These are phyloP conservation scores for Pseudachorutes palmiensis DNA, from an alignment of 1,140 invertebrate species.

Conservation along the genomic window DNA sequence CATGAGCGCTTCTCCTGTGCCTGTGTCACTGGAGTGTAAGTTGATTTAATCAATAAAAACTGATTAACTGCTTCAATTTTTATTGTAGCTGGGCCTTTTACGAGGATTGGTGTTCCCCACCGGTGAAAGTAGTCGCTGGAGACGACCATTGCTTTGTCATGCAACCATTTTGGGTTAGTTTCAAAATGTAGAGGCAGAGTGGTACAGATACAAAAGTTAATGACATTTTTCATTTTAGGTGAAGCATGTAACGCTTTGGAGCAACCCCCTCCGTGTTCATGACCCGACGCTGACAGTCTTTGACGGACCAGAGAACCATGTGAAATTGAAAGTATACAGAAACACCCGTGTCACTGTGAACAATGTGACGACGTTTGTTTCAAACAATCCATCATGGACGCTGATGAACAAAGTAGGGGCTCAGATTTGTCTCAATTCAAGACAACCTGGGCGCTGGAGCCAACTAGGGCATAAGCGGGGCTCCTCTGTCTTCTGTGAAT, in stretches of 20 bases:
- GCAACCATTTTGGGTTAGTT: conserved; percentile 19
- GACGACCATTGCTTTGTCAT: conserved; percentile 23
- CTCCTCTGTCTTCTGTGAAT: not conserved
- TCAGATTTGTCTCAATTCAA: not conserved
- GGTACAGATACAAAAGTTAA: not conserved
- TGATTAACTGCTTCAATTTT: conserved; percentile 7
- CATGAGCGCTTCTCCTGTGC: conserved; percentile 23
- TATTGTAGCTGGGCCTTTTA: conserved; percentile 23
- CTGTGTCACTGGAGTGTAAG: conserved; percentile 27
- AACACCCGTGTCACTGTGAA: not conserved
- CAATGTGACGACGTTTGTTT: not conserved
- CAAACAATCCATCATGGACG: not conserved
- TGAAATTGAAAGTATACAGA: conserved; percentile 14
- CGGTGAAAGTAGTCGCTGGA: conserved; percentile 17
- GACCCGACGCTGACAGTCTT: conserved; percentile 15
- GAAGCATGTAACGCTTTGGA: conserved; percentile 12
- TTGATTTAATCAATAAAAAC: not conserved
- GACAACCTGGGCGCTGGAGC: too few relatives aligned
- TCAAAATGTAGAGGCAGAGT: not conserved
- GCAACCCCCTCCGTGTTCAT: conserved; percentile 14
- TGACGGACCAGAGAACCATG: conserved; percentile 10
- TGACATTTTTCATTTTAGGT: conserved; percentile 17
- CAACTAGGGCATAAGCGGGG: too few relatives aligned
- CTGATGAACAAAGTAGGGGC: not conserved
- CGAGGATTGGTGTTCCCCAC: conserved; percentile 15